Percentiles rank a stretch among this genome's conserved stretches.
These are phyloP conservation scores for Platypus cylindrus DNA, from an alignment of 2,888 invertebrate species.

Conservation along the genomic window DNA sequence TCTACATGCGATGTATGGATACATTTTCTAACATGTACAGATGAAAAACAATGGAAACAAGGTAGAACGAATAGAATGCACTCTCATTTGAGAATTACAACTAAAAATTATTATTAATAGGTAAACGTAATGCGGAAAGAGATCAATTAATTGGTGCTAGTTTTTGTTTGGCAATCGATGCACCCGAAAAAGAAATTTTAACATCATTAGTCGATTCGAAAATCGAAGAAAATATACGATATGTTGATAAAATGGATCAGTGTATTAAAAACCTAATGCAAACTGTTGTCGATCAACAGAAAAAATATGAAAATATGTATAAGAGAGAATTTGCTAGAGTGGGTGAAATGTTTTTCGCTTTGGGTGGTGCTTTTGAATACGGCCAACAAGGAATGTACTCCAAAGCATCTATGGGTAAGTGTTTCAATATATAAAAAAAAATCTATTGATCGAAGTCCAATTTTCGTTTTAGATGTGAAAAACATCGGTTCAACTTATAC, in stretches of 20 bases:
- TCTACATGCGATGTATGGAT: slow-evolving; percentile 88
- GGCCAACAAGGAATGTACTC: slow-evolving; percentile 56
- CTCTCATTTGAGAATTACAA: not conserved
- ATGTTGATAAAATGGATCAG: slow-evolving; percentile 75
- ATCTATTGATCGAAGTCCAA: too few species aligned
- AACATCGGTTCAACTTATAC: slow-evolving; percentile 82
- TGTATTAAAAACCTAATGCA: slow-evolving; percentile 73
- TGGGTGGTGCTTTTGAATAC: slow-evolving; percentile 73
- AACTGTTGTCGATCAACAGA: slow-evolving; percentile 73
- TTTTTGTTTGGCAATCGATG: slow-evolving; percentile 80
- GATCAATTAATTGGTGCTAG: slow-evolving; percentile 83
- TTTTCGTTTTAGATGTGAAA: slow-evolving; percentile 37
- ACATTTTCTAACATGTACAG: slow-evolving; percentile 94
- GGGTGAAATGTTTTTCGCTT: slow-evolving; percentile 71
- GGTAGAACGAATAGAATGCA: slow-evolving; percentile 49
- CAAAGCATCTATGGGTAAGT: slow-evolving; percentile 56
- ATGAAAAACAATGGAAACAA: slow-evolving; percentile 94
- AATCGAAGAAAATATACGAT: slow-evolving; percentile 71
- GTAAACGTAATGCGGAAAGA: slow-evolving; percentile 71
- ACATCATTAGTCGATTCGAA: slow-evolving; percentile 66
- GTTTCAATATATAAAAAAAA: too few species aligned
- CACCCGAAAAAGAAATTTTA: slow-evolving; percentile 67
- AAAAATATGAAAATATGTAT: slow-evolving; percentile 73
- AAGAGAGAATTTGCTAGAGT: slow-evolving; percentile 85
- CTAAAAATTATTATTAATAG: slow-evolving; percentile 3